Evolutionary conservation across 2,113 vertebrate genomes (phyloP).

Genomic region (Sitta europaea): DNA sequence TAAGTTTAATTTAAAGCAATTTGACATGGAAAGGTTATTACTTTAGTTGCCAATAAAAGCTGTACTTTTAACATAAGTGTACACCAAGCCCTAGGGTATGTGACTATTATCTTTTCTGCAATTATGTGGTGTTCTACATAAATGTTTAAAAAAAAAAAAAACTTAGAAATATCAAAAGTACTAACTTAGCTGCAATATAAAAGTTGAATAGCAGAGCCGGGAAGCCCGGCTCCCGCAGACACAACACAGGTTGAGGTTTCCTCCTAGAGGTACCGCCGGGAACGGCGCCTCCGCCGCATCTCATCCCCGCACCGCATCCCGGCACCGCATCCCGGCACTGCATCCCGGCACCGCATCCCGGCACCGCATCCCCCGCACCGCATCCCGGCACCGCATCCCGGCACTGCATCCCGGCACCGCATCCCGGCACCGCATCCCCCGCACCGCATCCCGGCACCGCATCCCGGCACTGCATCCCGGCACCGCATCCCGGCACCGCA

Average conservation of each 20-base stretch:
- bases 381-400: not conserved
- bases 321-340: not conserved
- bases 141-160: constrained; percentile 76
- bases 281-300: constrained; percentile 51
- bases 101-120: constrained; percentile 86
- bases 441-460: not conserved
- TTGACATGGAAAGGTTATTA: constrained; percentile 85
- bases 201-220: constrained; percentile 63
- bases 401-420: too few species aligned
- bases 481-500: too few species aligned
- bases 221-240: constrained; percentile 34
- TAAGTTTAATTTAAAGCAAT: constrained; percentile 85
- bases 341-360: not conserved
- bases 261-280: constrained; percentile 76
- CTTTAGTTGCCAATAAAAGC: constrained; percentile 85
- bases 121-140: constrained; percentile 85
- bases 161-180: constrained; percentile 78
- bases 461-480: not conserved
- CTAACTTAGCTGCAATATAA: constrained; percentile 67
- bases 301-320: not conserved
- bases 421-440: constrained; percentile 48
- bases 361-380: not conserved
- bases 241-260: constrained; percentile 78
- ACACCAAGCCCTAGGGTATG: constrained; percentile 83
- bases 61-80: constrained; percentile 86